Conservation (phyloP, 2,888 invertebrate species). For the Eupithecia insigniata region DNA sequence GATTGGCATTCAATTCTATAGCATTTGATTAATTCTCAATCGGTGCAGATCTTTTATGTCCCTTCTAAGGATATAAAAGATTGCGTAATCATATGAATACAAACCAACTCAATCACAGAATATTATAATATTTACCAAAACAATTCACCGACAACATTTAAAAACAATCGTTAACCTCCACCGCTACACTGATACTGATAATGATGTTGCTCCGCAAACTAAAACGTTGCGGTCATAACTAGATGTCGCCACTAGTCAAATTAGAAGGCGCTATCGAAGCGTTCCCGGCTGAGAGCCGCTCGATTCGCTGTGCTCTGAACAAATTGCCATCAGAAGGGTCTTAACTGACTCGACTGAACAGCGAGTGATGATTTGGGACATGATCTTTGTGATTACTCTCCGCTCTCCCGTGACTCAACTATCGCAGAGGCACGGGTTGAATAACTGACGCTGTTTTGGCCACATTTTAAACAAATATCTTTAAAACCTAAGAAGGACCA, state of each 20-base stretch:
- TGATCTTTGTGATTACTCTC: slow-evolving; percentile 66
- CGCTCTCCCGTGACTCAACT: slow-evolving; percentile 68
- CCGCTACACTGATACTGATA: slow-evolving; percentile 1
- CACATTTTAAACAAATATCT: slow-evolving; percentile 34
- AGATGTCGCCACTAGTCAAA: not conserved
- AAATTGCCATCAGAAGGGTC: slow-evolving; percentile 69
- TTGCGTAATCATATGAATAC: not conserved
- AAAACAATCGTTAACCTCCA: not conserved
- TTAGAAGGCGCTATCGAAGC: slow-evolving; percentile 9
- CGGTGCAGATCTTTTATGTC: slow-evolving; percentile 38
- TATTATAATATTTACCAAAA: not conserved
- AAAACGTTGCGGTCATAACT: slow-evolving; percentile 5
- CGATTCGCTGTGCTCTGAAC: slow-evolving; percentile 30
- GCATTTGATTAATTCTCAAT: slow-evolving; percentile 56
- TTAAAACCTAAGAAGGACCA: too few species aligned
- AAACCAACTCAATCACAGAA: not conserved
- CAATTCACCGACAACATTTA: not conserved
- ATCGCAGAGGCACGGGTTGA: slow-evolving; percentile 69
- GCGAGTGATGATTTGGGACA: slow-evolving; percentile 76
- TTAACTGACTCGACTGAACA: slow-evolving; percentile 84
- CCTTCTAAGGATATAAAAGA: slow-evolving; percentile 24
- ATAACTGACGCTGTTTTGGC: slow-evolving; percentile 71
- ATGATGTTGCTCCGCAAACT: not conserved
- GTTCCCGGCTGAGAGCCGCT: not conserved
- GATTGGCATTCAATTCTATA: slow-evolving; percentile 55